Conservation (phyloP, 2,113 vertebrate genomes). For the Bettongia penicillata region DNA sequence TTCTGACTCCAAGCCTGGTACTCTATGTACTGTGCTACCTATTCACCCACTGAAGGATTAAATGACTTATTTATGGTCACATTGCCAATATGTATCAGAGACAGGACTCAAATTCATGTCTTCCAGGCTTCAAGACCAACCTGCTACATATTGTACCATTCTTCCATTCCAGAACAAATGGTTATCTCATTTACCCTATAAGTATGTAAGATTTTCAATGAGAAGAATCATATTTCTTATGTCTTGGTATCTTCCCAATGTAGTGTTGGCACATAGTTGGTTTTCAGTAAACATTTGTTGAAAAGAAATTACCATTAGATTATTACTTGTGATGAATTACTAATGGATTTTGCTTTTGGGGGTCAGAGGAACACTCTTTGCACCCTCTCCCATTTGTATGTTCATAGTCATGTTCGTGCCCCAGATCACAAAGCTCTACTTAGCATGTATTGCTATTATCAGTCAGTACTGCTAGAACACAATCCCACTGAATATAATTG, state of each 20-base stretch:
- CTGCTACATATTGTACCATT: background rate
- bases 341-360: slow-evolving; percentile 48
- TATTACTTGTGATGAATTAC: slow-evolving; percentile 47
- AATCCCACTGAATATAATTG: slow-evolving; percentile 81
- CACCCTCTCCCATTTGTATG: slow-evolving; percentile 10
- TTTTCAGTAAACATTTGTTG: slow-evolving; percentile 51
- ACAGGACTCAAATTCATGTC: background rate
- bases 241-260: slow-evolving; percentile 5
- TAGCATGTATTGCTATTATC: slow-evolving; percentile 79
- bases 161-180: background rate
- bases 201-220: slow-evolving; percentile 8
- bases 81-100: background rate
- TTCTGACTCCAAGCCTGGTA: background rate
- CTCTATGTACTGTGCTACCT: background rate
- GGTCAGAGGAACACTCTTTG: slow-evolving; percentile 48
- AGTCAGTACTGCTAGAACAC: slow-evolving; percentile 75
- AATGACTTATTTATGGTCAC: background rate
- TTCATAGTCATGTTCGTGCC: slow-evolving; percentile 42
- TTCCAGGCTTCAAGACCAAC: background rate
- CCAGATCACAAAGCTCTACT: slow-evolving; percentile 68
- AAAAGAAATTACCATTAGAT: slow-evolving; percentile 57
- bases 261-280: background rate
- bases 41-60: background rate
- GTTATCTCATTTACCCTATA: background rate
- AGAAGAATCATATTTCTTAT: background rate